Conservation (phyloP, 2,888 invertebrate genomes). For the Oligia latruncula region DNA sequence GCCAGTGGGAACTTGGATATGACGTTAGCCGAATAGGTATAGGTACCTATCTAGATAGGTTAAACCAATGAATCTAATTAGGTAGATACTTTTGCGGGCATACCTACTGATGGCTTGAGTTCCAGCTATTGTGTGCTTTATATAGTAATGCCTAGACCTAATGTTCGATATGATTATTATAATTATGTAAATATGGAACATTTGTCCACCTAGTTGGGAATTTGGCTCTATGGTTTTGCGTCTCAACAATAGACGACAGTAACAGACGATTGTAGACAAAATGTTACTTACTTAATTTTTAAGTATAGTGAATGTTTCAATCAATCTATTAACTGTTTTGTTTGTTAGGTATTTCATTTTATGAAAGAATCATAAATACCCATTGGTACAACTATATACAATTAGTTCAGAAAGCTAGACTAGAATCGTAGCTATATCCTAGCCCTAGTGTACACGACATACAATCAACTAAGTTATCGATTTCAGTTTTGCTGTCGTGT, state of each 20-base stretch:
- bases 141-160: background rate
- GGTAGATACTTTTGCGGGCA: background rate
- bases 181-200: constrained; percentile 14
- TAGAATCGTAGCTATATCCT: background rate
- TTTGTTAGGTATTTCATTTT: background rate
- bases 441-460: background rate
- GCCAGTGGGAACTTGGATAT: background rate
- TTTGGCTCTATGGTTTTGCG: constrained; percentile 3
- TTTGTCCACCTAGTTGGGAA: background rate
- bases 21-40: background rate
- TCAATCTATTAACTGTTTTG: background rate
- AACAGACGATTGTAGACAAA: background rate
- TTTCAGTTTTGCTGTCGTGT: constrained; percentile 20
- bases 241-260: background rate
- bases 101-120: background rate
- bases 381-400: background rate
- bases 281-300: background rate
- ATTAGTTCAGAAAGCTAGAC: background rate
- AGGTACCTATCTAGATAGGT: background rate
- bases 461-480: constrained; percentile 32
- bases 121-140: background rate
- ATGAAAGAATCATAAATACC: background rate
- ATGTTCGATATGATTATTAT: background rate
- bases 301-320: background rate
- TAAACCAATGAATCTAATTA: background rate